Percentiles rank a stretch among this genome's conserved stretches.
Evolutionary conservation across 2,113 vertebrate species (phyloP).

Genomic region (Chelonoidis abingdonii): DNA sequence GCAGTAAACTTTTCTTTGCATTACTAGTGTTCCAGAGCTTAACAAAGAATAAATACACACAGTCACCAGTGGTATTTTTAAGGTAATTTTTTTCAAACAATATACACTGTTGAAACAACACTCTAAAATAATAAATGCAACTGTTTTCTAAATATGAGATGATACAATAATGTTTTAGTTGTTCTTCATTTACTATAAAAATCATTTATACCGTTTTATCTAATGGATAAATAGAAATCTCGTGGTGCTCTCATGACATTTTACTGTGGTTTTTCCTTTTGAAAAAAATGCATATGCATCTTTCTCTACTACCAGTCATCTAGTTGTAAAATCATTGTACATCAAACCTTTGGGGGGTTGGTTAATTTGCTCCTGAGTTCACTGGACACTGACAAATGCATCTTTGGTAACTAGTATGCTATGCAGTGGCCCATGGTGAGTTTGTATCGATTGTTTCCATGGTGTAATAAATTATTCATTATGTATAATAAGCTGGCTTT

Average conservation of each 20-base stretch:
- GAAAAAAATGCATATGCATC: neutral
- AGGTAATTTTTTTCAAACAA: slow-evolving; percentile 15
- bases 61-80: neutral
- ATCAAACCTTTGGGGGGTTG: neutral
- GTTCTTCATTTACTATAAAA: slow-evolving; percentile 38
- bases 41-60: slow-evolving; percentile 16
- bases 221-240: slow-evolving; percentile 8
- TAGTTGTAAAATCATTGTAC: slow-evolving; percentile 17
- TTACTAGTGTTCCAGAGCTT: slow-evolving; percentile 18
- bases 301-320: slow-evolving; percentile 21
- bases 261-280: slow-evolving; percentile 46
- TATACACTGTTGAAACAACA: slow-evolving; percentile 12
- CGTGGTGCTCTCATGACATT: slow-evolving; percentile 53
- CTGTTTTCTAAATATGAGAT: neutral
- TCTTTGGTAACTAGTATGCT: slow-evolving; percentile 49
- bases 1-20: slow-evolving; percentile 2
- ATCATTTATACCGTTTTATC: slow-evolving; percentile 16
- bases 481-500: slow-evolving; percentile 23
- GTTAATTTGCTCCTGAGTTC: neutral
- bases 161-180: slow-evolving; percentile 9
- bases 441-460: slow-evolving; percentile 32
- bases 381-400: slow-evolving; percentile 56
- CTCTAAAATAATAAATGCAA: slow-evolving; percentile 24
- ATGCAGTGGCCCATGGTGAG: slow-evolving; percentile 36
- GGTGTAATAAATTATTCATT: slow-evolving; percentile 32